Percentiles rank a stretch among this genome's conserved stretches.
Evolutionary conservation across 1,140 invertebrate species (phyloP).

Genomic region (Temnothorax nylanderi): DNA sequence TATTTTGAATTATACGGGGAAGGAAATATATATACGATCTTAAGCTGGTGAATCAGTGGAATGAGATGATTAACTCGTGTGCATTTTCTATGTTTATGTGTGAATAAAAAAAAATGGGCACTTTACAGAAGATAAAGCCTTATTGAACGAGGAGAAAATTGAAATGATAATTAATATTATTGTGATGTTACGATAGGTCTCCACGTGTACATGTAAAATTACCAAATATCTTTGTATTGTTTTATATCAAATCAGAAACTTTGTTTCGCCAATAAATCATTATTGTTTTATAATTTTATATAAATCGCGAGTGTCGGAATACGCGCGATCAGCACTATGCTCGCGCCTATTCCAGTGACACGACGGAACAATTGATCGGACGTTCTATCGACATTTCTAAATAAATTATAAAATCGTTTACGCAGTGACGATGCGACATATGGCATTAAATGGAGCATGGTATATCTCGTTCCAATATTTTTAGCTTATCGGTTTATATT

Average conservation of each 20-base stretch:
- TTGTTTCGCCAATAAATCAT: too few relatives aligned
- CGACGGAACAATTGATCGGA: slow-evolving; percentile 8
- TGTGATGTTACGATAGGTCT: not conserved
- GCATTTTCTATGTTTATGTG: not conserved
- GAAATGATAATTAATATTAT: not conserved
- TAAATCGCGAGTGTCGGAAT: not conserved
- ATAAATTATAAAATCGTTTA: slow-evolving; percentile 42
- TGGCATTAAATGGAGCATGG: not conserved
- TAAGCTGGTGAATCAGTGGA: not conserved
- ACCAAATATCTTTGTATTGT: not conserved
- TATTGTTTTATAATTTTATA: not conserved
- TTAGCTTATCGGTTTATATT: not conserved
- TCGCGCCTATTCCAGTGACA: not conserved
- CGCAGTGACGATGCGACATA: not conserved
- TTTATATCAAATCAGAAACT: too few relatives aligned
- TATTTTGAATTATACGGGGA: not conserved
- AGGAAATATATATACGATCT: too few relatives aligned
- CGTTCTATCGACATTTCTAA: slow-evolving; percentile 11
- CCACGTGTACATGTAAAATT: not conserved
- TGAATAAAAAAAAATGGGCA: not conserved
- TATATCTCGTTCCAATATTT: not conserved
- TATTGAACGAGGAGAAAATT: not conserved
- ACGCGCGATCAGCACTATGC: not conserved
- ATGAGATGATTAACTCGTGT: not conserved
- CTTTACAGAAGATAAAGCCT: not conserved